Conservation (phyloP, 2,113 vertebrate species). For the Trachemys scripta region DNA sequence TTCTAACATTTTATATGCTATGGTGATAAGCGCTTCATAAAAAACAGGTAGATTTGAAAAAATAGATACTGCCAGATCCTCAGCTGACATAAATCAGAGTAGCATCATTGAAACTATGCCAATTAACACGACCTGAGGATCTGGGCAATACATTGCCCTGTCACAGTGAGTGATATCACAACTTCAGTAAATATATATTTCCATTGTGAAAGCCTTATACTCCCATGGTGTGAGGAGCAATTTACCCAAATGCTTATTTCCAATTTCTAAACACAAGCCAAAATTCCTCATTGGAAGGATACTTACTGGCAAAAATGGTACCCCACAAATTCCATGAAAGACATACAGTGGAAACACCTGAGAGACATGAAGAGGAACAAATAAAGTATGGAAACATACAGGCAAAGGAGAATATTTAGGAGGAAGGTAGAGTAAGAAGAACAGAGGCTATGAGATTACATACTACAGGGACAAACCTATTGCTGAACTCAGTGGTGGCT, state of each 20-base stretch:
- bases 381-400: not conserved
- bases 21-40: not conserved
- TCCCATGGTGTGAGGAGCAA: not conserved
- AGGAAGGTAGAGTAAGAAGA: not conserved
- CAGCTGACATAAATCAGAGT: not conserved
- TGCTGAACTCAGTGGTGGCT: fast-evolving
- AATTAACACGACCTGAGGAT: not conserved
- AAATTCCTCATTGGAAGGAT: not conserved
- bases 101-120: not conserved
- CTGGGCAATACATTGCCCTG: not conserved
- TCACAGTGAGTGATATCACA: not conserved
- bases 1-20: not conserved
- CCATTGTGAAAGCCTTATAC: not conserved
- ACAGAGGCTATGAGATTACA: not conserved
- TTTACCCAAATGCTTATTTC: not conserved
- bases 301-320: not conserved
- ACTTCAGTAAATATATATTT: fast-evolving
- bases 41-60: not conserved
- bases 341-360: not conserved
- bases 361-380: not conserved
- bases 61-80: not conserved
- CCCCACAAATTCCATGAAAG: not conserved
- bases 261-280: not conserved
- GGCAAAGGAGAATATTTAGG: not conserved
- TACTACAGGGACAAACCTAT: fast-evolving